A percentile compares a stretch with the other conserved stretches of the same genome.
Evolutionary conservation across 2,113 vertebrate genomes (phyloP).

Genomic region (Atlantisia rogersi): DNA sequence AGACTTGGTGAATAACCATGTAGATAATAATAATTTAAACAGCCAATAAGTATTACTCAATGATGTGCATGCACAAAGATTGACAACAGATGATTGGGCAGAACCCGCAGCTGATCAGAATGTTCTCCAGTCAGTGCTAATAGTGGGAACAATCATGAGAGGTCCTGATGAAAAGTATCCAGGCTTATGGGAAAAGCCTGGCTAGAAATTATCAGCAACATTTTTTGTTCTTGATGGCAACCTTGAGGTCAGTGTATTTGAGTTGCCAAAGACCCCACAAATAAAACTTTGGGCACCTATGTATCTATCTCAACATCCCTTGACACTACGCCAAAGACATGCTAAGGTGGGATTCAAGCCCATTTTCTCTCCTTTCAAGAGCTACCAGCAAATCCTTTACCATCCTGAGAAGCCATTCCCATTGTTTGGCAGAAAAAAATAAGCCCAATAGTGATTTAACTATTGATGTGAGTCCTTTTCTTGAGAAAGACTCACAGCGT

Average conservation of each 20-base stretch:
- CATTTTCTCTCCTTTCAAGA: background rate
- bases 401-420: background rate
- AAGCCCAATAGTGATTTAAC: background rate
- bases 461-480: background rate
- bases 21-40: background rate
- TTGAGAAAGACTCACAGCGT: background rate
- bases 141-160: background rate
- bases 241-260: background rate
- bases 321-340: background rate
- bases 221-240: background rate
- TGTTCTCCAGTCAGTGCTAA: background rate
- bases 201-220: background rate
- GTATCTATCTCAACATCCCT: background rate
- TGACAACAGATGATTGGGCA: background rate
- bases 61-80: background rate
- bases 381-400: background rate
- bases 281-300: background rate
- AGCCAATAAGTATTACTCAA: background rate
- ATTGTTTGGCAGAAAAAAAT: background rate
- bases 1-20: background rate
- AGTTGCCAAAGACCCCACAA: background rate
- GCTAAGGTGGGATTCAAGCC: background rate
- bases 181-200: background rate
- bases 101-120: background rate
- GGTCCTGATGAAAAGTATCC: background rate